phyloP scores from a whole-genome alignment of 2,113 vertebrate genomes.

The human region DNA sequence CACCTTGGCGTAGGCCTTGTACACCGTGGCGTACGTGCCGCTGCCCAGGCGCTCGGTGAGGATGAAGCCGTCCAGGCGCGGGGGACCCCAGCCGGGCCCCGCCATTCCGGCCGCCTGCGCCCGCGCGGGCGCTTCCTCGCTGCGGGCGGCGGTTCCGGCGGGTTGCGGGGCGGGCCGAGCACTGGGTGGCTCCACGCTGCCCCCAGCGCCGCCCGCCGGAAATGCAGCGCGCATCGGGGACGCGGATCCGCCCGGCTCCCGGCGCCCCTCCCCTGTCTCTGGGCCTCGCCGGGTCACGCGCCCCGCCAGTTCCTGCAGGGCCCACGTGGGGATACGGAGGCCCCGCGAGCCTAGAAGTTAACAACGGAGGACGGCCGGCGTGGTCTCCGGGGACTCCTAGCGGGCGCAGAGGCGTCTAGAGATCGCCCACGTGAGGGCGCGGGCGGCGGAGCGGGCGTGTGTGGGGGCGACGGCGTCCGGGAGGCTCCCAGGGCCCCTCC shows the following conservation, averaged over 20 bases:
- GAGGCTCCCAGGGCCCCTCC: not conserved
- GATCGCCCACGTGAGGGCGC: not conserved
- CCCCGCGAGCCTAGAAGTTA: not conserved
- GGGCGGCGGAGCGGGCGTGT: accelerated
- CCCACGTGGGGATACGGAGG: not conserved
- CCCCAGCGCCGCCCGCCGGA: slow-evolving; percentile 58
- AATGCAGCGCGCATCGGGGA: not conserved
- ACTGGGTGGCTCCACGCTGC: not conserved
- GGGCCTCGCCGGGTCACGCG: accelerated
- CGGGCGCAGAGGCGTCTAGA: not conserved
- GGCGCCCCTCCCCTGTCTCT: not conserved
- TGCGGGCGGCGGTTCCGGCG: slow-evolving; percentile 4
- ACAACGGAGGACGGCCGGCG: not conserved
- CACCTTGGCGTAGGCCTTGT: slow-evolving; percentile 97
- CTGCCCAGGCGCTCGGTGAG: slow-evolving; percentile 95
- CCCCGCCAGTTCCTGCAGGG: too few relatives aligned
- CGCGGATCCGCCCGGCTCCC: not conserved
- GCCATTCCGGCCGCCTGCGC: slow-evolving; percentile 15
- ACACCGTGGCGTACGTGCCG: slow-evolving; percentile 96
- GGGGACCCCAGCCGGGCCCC: slow-evolving; percentile 88
- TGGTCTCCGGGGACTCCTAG: not conserved
- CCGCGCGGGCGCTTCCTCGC: slow-evolving; percentile 28
- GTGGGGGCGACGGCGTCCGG: not conserved
- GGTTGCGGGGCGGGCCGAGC: accelerated
- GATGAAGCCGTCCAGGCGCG: slow-evolving; percentile 92